A percentile compares a stretch with the other conserved stretches of the same genome.
phyloP scores from a whole-genome alignment of 2,888 invertebrate genomes.

The Metallyticus violacea region DNA sequence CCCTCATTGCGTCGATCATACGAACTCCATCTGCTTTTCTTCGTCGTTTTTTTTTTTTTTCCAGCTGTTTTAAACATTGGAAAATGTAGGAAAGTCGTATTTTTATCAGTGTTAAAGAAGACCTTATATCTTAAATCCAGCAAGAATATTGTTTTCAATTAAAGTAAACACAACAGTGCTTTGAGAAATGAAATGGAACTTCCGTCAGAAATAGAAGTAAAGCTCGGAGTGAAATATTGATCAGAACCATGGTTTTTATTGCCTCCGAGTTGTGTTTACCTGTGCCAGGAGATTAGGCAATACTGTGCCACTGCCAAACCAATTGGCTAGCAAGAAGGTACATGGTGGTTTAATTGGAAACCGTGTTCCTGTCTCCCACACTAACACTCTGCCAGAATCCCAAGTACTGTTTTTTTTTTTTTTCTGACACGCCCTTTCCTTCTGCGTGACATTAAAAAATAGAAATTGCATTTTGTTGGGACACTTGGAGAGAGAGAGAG shows the following conservation, averaged over 20 bases:
- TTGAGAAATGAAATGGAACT: too few relatives aligned
- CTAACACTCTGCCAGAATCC: background rate
- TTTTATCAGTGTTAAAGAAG: too few relatives aligned
- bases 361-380: background rate
- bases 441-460: background rate
- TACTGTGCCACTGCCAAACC: background rate
- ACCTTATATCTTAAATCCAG: too few relatives aligned
- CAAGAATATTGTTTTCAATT: too few relatives aligned
- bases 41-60: too few relatives aligned
- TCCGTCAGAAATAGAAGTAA: too few relatives aligned
- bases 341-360: background rate
- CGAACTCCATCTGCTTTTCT: too few relatives aligned
- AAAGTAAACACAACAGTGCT: too few relatives aligned
- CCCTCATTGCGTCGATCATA: too few relatives aligned
- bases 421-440: background rate
- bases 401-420: background rate
- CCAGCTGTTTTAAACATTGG: too few relatives aligned
- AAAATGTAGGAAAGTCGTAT: too few relatives aligned
- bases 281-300: background rate
- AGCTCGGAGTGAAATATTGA: too few relatives aligned
- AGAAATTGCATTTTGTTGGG: background rate
- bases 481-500: background rate
- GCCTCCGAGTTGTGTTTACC: background rate
- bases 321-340: background rate
- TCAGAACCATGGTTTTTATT: background rate